phyloP scores from a whole-genome alignment of 2,888 invertebrate species.

The Leptothorax acervorum region DNA sequence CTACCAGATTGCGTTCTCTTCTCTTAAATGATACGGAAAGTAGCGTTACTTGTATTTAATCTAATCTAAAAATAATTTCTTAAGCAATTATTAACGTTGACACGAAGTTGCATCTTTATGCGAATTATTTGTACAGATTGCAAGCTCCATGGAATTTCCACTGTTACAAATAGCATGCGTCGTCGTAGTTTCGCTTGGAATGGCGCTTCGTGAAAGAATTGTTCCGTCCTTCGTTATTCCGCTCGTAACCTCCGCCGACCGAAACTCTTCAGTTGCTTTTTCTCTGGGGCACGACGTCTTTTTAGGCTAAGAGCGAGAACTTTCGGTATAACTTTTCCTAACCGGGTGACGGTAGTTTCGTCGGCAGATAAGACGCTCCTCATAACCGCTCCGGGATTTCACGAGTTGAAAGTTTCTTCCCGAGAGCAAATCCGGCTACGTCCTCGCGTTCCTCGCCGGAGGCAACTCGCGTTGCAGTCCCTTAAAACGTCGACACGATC shows the following conservation, averaged over 20 bases:
- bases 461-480: conserved; percentile 65
- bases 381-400: conserved; percentile 76
- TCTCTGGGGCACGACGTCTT: conserved; percentile 61
- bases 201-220: conserved; percentile 27
- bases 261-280: conserved; percentile 55
- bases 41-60: neutral
- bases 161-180: conserved; percentile 14
- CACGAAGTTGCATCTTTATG: neutral
- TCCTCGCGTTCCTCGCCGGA: conserved; percentile 56
- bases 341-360: conserved; percentile 76
- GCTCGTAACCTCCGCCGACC: conserved; percentile 42
- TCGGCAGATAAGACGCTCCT: conserved; percentile 74
- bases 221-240: conserved; percentile 48
- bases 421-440: conserved; percentile 72
- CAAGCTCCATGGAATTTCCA: neutral
- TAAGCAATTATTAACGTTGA: neutral
- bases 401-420: conserved; percentile 74
- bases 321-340: conserved; percentile 74
- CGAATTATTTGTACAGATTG: neutral
- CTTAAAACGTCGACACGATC: conserved; percentile 61
- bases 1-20: neutral
- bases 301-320: conserved; percentile 71
- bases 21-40: neutral
- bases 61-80: neutral
- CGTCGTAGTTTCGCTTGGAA: conserved; percentile 13